Conservation (phyloP, 2,113 vertebrate genomes). For the Sebastes fasciatus region DNA sequence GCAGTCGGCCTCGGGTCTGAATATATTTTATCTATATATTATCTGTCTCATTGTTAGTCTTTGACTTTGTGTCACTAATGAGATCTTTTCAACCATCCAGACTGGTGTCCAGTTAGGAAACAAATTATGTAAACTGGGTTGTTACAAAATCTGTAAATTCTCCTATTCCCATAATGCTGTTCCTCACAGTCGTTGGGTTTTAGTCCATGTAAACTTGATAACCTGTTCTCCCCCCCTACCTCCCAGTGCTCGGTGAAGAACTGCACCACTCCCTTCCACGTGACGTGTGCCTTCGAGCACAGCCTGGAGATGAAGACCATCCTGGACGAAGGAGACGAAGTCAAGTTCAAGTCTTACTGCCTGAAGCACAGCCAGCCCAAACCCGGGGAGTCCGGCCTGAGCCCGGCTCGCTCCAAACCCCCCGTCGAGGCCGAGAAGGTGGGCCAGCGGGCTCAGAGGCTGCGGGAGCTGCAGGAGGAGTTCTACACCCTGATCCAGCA, state of each 20-base stretch:
- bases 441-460: conserved; percentile 92
- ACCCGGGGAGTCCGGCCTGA: conserved; percentile 84
- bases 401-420: conserved; percentile 86
- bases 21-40: too few relatives aligned
- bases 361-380: conserved; percentile 96
- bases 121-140: too few relatives aligned
- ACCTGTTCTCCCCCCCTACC: too few relatives aligned
- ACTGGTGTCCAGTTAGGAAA: too few relatives aligned
- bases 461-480: conserved; percentile 95
- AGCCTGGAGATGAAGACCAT: conserved; percentile 98
- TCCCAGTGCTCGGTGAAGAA: conserved; percentile 96
- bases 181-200: too few relatives aligned
- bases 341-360: conserved; percentile 98
- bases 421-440: conserved; percentile 88
- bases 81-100: too few relatives aligned
- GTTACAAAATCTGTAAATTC: too few relatives aligned
- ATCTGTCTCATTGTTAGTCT: too few relatives aligned
- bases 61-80: too few relatives aligned
- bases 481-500: conserved; percentile 91
- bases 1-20: too few relatives aligned
- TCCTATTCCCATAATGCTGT: too few relatives aligned
- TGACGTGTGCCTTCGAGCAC: conserved; percentile 99
- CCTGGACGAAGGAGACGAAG: conserved; percentile 96
- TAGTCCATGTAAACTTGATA: too few relatives aligned
- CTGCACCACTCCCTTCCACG: conserved; percentile 98